Evolutionary conservation across 2,797 vertebrate species (phyloP).

Genomic region (Orientallactaga sibirica): DNA sequence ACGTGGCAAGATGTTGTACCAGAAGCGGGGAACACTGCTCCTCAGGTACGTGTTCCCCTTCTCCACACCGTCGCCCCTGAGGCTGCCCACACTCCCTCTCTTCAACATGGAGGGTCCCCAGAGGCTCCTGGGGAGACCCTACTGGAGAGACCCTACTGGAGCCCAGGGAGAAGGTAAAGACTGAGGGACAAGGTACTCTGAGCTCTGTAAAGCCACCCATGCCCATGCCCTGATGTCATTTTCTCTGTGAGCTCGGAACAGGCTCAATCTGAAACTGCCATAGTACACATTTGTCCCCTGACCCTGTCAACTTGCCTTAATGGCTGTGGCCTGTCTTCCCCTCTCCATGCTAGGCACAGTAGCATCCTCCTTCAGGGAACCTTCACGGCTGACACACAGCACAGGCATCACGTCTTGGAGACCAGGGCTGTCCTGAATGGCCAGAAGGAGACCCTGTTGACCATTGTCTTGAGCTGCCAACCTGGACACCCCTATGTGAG

Average conservation of each 20-base stretch:
- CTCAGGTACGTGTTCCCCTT: constrained; percentile 87
- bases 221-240: too few species aligned
- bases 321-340: neutral
- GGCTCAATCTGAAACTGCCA: neutral
- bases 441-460: constrained; percentile 89
- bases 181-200: neutral
- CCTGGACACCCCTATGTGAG: constrained; percentile 91
- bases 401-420: constrained; percentile 90
- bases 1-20: constrained; percentile 88
- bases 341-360: constrained; percentile 88
- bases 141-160: neutral
- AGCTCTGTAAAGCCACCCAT: neutral
- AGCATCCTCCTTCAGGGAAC: constrained; percentile 91
- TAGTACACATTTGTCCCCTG: neutral
- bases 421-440: constrained; percentile 89
- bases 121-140: neutral
- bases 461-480: constrained; percentile 90
- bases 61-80: neutral
- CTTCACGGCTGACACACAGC: constrained; percentile 90
- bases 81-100: neutral
- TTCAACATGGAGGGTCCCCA: neutral
- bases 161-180: neutral
- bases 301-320: neutral
- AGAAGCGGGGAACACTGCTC: constrained; percentile 89
- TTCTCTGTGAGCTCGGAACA: neutral